Percentiles rank a stretch among this genome's conserved stretches.
phyloP scores from a whole-genome alignment of 2,888 invertebrate species.

The Apamea sordens region DNA sequence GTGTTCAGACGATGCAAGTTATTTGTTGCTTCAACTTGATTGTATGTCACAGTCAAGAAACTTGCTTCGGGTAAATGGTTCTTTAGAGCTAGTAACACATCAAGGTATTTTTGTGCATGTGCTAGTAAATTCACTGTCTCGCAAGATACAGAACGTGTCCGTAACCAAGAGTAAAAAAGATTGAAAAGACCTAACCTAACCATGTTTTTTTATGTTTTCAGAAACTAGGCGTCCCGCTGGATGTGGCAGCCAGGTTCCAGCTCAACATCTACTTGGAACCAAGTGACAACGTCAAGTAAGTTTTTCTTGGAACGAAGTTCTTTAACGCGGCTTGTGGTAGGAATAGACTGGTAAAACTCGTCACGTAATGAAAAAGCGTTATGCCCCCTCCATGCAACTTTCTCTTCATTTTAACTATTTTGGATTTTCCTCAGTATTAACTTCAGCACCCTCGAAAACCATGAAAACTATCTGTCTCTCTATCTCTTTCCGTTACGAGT shows the following conservation, averaged over 20 bases:
- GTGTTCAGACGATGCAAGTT: not conserved
- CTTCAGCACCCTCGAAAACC: too few relatives aligned
- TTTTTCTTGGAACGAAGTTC: not conserved
- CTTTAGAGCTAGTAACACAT: too few relatives aligned
- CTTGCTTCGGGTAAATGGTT: not conserved
- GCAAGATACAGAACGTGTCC: not conserved
- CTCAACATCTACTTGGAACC: constrained; percentile 94
- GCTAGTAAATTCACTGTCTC: not conserved
- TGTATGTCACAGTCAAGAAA: not conserved
- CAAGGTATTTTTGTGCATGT: not conserved
- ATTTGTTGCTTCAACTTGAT: not conserved
- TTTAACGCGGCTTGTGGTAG: too few relatives aligned
- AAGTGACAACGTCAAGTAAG: constrained; percentile 92
- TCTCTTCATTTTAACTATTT: too few relatives aligned
- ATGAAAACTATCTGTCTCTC: too few relatives aligned
- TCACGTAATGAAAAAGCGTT: too few relatives aligned
- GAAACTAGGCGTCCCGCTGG: constrained; percentile 93
- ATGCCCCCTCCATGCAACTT: too few relatives aligned
- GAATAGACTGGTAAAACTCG: too few relatives aligned
- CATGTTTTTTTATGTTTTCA: constrained; percentile 78
- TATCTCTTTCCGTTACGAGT: too few relatives aligned
- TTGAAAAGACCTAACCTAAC: too few relatives aligned
- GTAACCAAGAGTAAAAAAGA: too few relatives aligned
- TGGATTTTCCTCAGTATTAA: too few relatives aligned
- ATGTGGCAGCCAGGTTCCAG: constrained; percentile 94